Evolutionary conservation across 1,140 invertebrate species (phyloP), one percentile per base, ranked within the genome.

Genomic region (Drosophila grimshawi): DNA sequence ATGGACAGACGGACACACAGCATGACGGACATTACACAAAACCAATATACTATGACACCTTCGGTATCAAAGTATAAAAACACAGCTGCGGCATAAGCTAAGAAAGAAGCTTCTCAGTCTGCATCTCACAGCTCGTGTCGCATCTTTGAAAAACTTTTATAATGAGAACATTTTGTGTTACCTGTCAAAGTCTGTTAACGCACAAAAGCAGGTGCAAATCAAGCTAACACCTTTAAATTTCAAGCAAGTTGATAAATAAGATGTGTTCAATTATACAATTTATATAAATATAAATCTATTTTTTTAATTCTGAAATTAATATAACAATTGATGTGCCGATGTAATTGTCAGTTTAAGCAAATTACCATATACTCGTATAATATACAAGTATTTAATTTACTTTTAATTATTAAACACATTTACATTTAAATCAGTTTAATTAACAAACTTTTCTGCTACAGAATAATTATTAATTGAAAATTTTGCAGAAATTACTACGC

Each of bases 391-490:
- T 3, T 41, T 41, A 41, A 10, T 7, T 3, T 10, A 41, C 3
- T 10, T 43, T 43, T n/a, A 4, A 4, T 43, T n/a, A 43, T 19
- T 19, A 19, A 19, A 19, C 19, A 19, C 19, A n/a, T 43, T 43
- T 0, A 43, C 39, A n/a, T 41, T 41, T 10, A 41, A 7, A 10
- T 10, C 39, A 3, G 39, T 10, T 70, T 80, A 77, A 80, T 80
- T 81, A 81, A 80, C 61, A 71, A 81, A 55, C 48, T 72, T 46
- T 46, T 33, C 51, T 41, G 65, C 66, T 67, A 46, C 66, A 35
- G 56, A 19, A 45, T 61, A 66, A 76, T 77, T 76, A 76, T 80
- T 80, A 68, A 77, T 81, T 77, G 61, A 80, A 77, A 66, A 46
- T 65, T 41, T 51, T 35, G 41, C 32, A 11, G 48, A 37, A 7